Base-by-base conservation (phyloP, 2,888 invertebrate genomes). In the Gastrophysa polygoni region DNA sequence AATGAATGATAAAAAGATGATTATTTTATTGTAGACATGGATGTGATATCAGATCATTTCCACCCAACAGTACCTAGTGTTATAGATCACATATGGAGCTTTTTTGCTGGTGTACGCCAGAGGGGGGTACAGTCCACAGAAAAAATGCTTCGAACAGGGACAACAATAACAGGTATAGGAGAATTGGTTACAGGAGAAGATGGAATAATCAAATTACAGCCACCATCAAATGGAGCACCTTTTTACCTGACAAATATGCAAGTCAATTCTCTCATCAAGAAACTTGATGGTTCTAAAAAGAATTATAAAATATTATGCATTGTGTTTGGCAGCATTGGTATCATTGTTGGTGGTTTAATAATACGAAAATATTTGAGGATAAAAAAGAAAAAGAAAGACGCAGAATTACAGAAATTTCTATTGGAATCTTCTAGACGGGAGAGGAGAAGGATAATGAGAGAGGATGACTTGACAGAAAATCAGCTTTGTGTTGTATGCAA, bases 61-160 rank as follows among this genome's bases (percentile, higher is more conserved):
- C 90, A 92, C 76, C 91, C 93, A 0, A 89, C 89, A 71, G 86
- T 88, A 0, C 87, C 91, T 1, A 89, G 89, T 7, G 85, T 93
- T 46, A 88, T 91, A 65, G 91, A 93, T 80, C 90, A 91, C 73
- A 85, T 95, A 18, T 91, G 93, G 87, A 93, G 93, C 1, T 92
- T 93, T 79, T 89, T 95, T 76, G 89, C 90, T 70, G 94, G 95
- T 16, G 89, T 93, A 16, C 85, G 91, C 0, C 91, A 92, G 75
- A 87, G 92, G 64, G 95, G 95, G 0, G 82, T 94, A 18, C 94
- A 95, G 80, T 91, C 92, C 5, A 93, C 93, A 50, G 96, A 96
- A 78, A 90, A 91, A 81, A 91, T 96, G 87, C 83, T 96, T 3
- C 83, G 92, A 0, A 91, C 91, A 74, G 94, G 93, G 14, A 89